These are phyloP conservation scores for Patella caerulea DNA, from an alignment of 2,888 invertebrate genomes.

Conservation along the genomic window DNA sequence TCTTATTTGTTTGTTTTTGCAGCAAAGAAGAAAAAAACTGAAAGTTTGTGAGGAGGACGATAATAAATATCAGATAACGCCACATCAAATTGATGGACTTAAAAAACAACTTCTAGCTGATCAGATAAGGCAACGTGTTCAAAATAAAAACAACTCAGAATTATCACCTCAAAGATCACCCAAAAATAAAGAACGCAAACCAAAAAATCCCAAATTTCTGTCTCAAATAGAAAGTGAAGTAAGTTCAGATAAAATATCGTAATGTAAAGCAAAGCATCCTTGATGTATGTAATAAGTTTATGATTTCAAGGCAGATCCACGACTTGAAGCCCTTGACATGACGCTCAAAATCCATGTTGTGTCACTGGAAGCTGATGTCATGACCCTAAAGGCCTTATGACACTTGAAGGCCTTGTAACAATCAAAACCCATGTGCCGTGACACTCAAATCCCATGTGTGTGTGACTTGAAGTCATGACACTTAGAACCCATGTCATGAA, in stretches of 20 bases:
- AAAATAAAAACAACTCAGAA: conserved; percentile 38
- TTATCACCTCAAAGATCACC: conserved; percentile 19
- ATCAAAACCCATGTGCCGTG: no score
- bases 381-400: no score
- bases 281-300: no score
- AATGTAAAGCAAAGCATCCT: no score
- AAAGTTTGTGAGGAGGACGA: neutral
- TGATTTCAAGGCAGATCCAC: no score
- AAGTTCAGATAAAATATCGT: conserved; percentile 27
- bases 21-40: neutral
- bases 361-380: no score
- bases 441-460: no score
- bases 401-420: no score
- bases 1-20: neutral
- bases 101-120: conserved; percentile 61
- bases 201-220: conserved; percentile 13
- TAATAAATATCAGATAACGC: conserved; percentile 18
- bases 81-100: conserved; percentile 55
- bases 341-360: no score
- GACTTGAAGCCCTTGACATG: no score
- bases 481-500: no score
- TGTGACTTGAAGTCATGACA: no score
- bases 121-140: conserved; percentile 58
- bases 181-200: neutral
- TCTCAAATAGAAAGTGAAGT: conserved; percentile 35